Percentiles rank a stretch among this genome's conserved stretches.
These are phyloP conservation scores for Tribolium freemani DNA, from an alignment of 2,888 invertebrate genomes.

Conservation along the genomic window DNA sequence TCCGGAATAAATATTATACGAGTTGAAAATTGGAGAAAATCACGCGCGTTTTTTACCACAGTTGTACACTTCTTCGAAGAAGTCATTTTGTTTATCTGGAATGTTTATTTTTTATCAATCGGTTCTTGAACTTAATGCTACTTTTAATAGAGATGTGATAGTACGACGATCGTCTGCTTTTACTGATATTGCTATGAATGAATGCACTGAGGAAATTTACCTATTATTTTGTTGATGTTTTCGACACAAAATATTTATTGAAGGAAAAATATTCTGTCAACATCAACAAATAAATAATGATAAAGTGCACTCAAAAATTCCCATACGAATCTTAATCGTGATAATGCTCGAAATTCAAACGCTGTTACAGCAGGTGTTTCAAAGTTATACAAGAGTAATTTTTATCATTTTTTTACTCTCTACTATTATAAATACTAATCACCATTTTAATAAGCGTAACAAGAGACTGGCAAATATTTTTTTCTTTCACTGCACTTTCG, in stretches of 20 bases:
- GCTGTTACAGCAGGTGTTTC: too few relatives aligned
- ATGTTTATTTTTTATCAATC: conserved; percentile 42
- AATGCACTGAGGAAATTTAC: conserved; percentile 21
- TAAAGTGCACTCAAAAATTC: background rate
- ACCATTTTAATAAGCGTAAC: too few relatives aligned
- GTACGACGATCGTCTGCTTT: conserved; percentile 15
- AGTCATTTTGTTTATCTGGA: conserved; percentile 20
- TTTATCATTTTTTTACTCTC: too few relatives aligned
- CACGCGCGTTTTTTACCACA: conserved; percentile 28
- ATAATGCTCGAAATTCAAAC: background rate
- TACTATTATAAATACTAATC: too few relatives aligned
- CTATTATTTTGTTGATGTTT: conserved; percentile 16
- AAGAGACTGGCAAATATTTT: too few relatives aligned
- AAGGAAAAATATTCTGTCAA: conserved; percentile 1
- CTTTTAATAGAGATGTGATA: conserved; percentile 32
- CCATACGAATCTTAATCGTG: background rate
- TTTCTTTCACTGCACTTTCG: too few relatives aligned
- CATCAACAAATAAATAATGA: background rate
- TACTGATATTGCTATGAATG: conserved; percentile 16
- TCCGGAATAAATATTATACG: conserved; percentile 10
- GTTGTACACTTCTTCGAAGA: conserved; percentile 31
- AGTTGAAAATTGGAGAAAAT: conserved; percentile 4
- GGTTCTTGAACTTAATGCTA: conserved; percentile 43
- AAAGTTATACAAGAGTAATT: too few relatives aligned
- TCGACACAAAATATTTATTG: conserved; percentile 14